These are phyloP conservation scores for Pissodes strobi DNA, from an alignment of 1,140 invertebrate genomes.

Conservation along the genomic window DNA sequence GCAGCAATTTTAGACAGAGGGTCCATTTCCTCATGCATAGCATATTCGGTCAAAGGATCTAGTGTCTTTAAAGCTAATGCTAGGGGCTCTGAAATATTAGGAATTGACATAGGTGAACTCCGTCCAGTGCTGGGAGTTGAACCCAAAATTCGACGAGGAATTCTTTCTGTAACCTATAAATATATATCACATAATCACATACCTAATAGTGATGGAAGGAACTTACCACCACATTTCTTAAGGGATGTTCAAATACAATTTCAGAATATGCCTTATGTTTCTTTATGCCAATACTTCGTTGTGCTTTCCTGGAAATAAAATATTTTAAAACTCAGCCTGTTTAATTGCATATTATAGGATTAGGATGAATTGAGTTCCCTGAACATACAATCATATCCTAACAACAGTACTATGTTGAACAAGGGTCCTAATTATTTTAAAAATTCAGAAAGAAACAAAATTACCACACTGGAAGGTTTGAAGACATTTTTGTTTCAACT, in stretches of 20 bases:
- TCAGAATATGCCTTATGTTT: neutral
- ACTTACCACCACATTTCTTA: constrained; percentile 61
- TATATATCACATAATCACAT: too few relatives aligned
- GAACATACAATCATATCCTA: too few relatives aligned
- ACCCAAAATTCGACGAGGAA: constrained; percentile 56
- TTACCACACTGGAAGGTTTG: too few relatives aligned
- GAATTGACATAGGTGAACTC: constrained; percentile 57
- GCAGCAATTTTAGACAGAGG: constrained; percentile 67
- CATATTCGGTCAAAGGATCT: constrained; percentile 77
- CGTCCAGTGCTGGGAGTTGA: constrained; percentile 60
- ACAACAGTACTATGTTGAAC: too few relatives aligned
- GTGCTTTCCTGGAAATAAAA: constrained; percentile 9
- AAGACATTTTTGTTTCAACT: too few relatives aligned
- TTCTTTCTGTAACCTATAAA: constrained; percentile 61
- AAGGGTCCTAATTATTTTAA: too few relatives aligned
- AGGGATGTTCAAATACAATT: constrained; percentile 57
- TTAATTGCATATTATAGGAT: too few relatives aligned
- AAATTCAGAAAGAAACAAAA: too few relatives aligned
- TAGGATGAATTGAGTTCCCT: too few relatives aligned
- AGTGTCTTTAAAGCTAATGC: constrained; percentile 67
- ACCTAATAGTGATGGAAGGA: too few relatives aligned
- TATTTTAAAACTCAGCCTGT: too few relatives aligned
- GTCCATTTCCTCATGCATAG: constrained; percentile 65
- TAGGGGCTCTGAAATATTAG: constrained; percentile 62
- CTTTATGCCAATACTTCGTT: neutral